Conservation (phyloP, 2,797 vertebrate species). For the Sparus aurata region DNA sequence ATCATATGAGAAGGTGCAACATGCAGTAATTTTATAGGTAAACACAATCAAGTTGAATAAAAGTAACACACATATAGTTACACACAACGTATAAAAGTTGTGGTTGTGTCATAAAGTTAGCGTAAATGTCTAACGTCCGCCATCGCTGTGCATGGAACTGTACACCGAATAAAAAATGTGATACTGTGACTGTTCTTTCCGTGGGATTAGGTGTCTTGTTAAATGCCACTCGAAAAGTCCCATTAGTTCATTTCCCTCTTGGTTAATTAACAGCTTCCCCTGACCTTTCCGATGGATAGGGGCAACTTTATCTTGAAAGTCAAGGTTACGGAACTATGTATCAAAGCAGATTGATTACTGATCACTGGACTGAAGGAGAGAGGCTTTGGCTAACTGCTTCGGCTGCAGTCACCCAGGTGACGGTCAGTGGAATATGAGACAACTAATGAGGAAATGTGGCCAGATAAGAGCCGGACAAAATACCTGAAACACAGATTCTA, state of each 20-base stretch:
- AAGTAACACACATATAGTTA: not conserved
- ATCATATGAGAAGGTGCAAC: not conserved
- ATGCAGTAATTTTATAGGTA: not conserved
- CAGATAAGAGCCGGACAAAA: no score
- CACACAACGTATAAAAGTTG: not conserved
- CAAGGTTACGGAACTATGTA: constrained; percentile 89
- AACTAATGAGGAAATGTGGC: not conserved
- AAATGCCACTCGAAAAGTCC: constrained; percentile 87
- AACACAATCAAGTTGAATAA: not conserved
- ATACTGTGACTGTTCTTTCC: constrained; percentile 73
- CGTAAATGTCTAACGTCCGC: constrained; percentile 21
- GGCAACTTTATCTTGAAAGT: constrained; percentile 90
- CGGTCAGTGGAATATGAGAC: constrained; percentile 12
- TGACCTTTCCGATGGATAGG: constrained; percentile 88
- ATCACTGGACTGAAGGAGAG: constrained; percentile 73
- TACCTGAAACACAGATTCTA: not conserved
- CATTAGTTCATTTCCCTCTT: constrained; percentile 90
- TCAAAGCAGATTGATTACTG: constrained; percentile 87
- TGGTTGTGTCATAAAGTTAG: not conserved
- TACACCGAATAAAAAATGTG: constrained; percentile 71
- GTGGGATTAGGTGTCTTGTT: constrained; percentile 79
- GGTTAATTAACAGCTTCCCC: constrained; percentile 90
- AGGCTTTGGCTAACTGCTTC: constrained; percentile 55
- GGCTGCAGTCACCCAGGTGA: constrained; percentile 39
- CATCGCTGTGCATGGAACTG: constrained; percentile 38